Evolutionary conservation across 1,140 invertebrate species (phyloP), one percentile per base, ranked within the genome.

Genomic region (Procambarus clarkii): DNA sequence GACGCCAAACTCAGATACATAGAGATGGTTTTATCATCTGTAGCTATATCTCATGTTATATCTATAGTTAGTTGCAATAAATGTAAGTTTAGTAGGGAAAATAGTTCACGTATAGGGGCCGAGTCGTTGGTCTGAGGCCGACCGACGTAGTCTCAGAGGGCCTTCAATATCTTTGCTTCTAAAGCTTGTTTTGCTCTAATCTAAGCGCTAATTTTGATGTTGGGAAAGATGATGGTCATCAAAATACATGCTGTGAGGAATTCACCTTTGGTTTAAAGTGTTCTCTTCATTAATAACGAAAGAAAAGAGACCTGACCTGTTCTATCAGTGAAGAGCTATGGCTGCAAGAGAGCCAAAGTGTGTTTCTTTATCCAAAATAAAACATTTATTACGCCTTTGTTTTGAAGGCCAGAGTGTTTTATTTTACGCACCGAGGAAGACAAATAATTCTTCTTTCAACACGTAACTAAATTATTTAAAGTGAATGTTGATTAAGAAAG

Each of bases 311-410:
- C 18, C 60, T 77, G 85, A 89, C 87, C 79, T 82, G 74, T 82
- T 82, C 69, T 44, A 74, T 50, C n/a, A 46, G 64, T 34, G 50
- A 15, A 46, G 34, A 81, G 79, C 69, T n/a, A 89, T 89, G 87
- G 87, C 87, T 21, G 87, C 69, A 60, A 81, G 79, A 54, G 64
- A 45, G 46, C 46, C 46, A 82, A 50, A 21, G 44, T 89, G 87
- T 89, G 87, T 89, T 89, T 89, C 79, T 89, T 89, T 58, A 82
- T 89, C 87, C 79, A 89, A 89, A 82, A 77, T 89, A 54, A n/a
- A 76, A 76, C 78, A 89, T 76, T 89, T 83, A 89, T 76, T 89
- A 48, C 50, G 69, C 11, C 46, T 21, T 71, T 5, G 7, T 58
- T 50, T 50, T 50, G n/a, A 2, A 3, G 2, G 45, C 18, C 4